Evolutionary conservation across 2,113 vertebrate species (phyloP).

Genomic region (Bombycilla garrulus): DNA sequence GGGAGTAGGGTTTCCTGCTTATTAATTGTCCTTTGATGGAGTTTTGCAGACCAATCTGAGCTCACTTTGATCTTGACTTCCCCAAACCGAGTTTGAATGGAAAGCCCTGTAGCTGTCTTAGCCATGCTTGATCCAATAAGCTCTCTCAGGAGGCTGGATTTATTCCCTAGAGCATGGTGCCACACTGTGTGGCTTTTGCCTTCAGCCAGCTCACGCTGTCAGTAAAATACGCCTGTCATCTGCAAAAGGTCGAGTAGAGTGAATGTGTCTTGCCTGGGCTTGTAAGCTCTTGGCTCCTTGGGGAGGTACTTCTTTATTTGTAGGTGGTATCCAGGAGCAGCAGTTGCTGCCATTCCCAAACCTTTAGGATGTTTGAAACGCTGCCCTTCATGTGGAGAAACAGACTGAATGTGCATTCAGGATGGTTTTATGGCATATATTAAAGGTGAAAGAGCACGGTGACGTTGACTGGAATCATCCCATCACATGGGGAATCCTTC

Average conservation of each 20-base stretch:
- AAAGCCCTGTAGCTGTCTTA: not conserved
- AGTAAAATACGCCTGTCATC: not conserved
- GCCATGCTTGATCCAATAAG: not conserved
- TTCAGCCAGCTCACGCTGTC: not conserved
- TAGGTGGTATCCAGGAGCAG: not conserved
- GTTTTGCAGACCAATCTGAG: not conserved
- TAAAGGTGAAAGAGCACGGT: not conserved
- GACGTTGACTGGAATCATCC: not conserved
- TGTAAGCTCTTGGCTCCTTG: not conserved
- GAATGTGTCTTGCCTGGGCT: not conserved
- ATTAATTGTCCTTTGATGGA: not conserved
- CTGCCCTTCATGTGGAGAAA: not conserved
- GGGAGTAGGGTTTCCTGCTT: not conserved
- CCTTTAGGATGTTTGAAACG: not conserved
- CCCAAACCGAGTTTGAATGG: not conserved
- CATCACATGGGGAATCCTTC: not conserved
- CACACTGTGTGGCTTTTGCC: not conserved
- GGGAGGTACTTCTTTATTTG: not conserved
- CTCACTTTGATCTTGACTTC: not conserved
- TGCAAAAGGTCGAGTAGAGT: not conserved
- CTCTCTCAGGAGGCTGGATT: not conserved
- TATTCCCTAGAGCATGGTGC: not conserved
- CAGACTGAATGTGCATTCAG: not conserved
- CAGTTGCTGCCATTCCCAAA: not conserved
- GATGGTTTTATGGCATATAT: not conserved